Evolutionary conservation across 2,797 vertebrate genomes (phyloP).

Genomic region (Enteromius afrohamiltoni): DNA sequence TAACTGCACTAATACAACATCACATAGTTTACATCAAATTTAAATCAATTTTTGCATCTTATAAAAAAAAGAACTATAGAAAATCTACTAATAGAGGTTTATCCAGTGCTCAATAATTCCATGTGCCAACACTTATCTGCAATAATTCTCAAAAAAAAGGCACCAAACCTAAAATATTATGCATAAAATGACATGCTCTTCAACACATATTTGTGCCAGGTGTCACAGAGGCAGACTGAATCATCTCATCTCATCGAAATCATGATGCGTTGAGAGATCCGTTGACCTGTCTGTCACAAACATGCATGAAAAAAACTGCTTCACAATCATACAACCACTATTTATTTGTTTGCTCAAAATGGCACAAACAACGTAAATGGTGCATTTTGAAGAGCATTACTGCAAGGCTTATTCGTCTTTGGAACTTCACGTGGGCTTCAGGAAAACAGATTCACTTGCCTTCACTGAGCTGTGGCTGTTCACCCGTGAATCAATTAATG

Average conservation of each 20-base stretch:
- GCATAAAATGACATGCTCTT: neutral
- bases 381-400: neutral
- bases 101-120: neutral
- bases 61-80: neutral
- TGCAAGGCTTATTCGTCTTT: neutral
- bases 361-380: neutral
- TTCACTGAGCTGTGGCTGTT: slow-evolving; percentile 25
- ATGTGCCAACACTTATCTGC: neutral
- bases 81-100: neutral
- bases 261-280: neutral
- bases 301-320: neutral
- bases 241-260: neutral
- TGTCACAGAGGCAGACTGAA: neutral
- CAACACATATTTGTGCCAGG: neutral
- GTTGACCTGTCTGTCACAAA: neutral
- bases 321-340: neutral
- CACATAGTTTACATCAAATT: neutral
- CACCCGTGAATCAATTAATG: slow-evolving; percentile 39
- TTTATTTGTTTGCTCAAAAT: neutral
- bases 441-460: slow-evolving; percentile 24
- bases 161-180: too few species aligned
- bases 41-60: neutral
- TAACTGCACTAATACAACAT: neutral
- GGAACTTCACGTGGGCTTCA: neutral
- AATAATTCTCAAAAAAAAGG: neutral